Percentiles rank a stretch among this genome's conserved stretches.
Evolutionary conservation across 2,888 invertebrate genomes (phyloP).

Genomic region (Beris chalybata): DNA sequence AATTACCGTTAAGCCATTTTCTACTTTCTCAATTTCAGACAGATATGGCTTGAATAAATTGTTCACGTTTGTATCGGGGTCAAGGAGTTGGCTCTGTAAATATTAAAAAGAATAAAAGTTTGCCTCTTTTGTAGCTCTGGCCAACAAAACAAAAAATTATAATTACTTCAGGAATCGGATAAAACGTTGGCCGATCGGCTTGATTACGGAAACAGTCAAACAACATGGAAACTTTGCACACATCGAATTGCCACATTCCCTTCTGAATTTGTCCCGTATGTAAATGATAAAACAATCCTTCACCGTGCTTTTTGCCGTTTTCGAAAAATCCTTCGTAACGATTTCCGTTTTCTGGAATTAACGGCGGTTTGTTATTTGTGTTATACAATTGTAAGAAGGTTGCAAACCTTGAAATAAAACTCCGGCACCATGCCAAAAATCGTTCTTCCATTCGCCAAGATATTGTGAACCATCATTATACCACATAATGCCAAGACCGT

Average conservation of each 20-base stretch:
- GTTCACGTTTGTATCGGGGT: slow-evolving; percentile 48
- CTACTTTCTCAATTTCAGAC: slow-evolving; percentile 29
- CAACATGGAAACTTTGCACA: slow-evolving; percentile 48
- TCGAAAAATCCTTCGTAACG: slow-evolving; percentile 53
- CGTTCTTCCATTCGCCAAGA: slow-evolving; percentile 52
- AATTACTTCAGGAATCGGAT: slow-evolving; percentile 46
- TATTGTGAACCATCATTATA: slow-evolving; percentile 48
- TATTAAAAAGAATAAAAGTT: not conserved
- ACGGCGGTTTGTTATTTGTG: not conserved
- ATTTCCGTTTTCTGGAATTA: slow-evolving; percentile 50
- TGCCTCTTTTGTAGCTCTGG: too few relatives aligned
- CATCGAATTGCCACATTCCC: slow-evolving; percentile 51
- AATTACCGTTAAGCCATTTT: slow-evolving; percentile 44
- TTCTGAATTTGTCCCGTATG: slow-evolving; percentile 53
- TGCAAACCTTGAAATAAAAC: slow-evolving; percentile 48
- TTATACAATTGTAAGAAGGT: slow-evolving; percentile 3
- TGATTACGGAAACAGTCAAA: slow-evolving; percentile 49
- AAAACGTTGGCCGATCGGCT: slow-evolving; percentile 43
- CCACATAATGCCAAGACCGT: slow-evolving; percentile 53
- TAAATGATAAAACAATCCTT: slow-evolving; percentile 52
- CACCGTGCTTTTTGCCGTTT: slow-evolving; percentile 52
- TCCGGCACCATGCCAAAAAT: slow-evolving; percentile 49
- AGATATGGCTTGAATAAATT: slow-evolving; percentile 47
- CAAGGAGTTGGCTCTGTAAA: slow-evolving; percentile 42
- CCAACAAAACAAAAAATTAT: not conserved